phyloP scores from a whole-genome alignment of 2,113 vertebrate species.

The Pterocles orientalis region DNA sequence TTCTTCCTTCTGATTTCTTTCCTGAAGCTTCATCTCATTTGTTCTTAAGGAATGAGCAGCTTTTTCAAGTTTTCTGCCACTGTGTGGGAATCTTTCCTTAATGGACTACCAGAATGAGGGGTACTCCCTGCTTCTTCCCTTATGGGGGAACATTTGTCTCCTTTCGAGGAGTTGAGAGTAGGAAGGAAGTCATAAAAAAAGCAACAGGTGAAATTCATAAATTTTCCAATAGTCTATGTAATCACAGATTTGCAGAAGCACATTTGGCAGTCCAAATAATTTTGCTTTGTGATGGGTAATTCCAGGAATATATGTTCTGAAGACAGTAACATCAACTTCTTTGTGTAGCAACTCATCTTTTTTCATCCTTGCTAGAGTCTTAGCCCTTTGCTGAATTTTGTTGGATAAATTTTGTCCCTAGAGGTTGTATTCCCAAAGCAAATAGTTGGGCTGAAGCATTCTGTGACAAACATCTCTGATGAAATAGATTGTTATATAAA shows the following conservation, averaged over 20 bases:
- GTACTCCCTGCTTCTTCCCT: neutral
- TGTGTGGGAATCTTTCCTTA: neutral
- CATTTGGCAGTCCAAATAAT: neutral
- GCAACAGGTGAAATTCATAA: neutral
- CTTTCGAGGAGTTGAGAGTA: neutral
- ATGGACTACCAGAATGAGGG: neutral
- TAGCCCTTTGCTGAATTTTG: neutral
- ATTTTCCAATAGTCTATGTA: neutral
- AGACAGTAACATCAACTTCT: neutral
- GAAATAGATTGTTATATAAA: conserved; percentile 47
- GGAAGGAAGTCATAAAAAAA: neutral
- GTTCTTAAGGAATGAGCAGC: neutral
- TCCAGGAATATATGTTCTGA: neutral
- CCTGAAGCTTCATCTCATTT: neutral
- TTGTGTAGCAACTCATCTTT: neutral
- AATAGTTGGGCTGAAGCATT: neutral
- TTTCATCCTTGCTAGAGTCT: neutral
- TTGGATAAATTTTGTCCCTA: neutral
- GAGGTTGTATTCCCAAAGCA: neutral
- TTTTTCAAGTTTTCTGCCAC: neutral
- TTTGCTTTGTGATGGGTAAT: neutral
- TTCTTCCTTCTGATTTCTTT: neutral
- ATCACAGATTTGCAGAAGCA: neutral
- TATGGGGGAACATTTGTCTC: neutral
- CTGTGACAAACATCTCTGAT: neutral